These are phyloP conservation scores for Lasioglossum marginatum DNA, from an alignment of 2,888 invertebrate species.

Conservation along the genomic window DNA sequence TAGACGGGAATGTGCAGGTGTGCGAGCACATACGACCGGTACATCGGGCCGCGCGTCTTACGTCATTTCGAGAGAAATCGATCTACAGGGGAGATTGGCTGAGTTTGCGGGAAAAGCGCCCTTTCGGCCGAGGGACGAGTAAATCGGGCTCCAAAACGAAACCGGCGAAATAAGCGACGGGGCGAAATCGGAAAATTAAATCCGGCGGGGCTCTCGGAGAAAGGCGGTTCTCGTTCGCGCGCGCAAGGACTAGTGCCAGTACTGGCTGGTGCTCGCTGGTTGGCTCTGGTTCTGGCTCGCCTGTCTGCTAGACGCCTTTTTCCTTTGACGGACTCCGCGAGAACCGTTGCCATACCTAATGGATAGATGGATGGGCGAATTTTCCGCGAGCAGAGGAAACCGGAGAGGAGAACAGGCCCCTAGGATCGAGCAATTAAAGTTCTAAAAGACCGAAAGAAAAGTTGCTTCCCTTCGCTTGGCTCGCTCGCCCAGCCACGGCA, in stretches of 20 bases:
- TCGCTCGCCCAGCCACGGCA: constrained; percentile 15
- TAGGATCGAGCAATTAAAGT: constrained; percentile 55
- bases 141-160: constrained; percentile 51
- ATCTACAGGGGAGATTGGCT: constrained; percentile 64
- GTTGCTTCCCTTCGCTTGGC: constrained; percentile 38
- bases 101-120: constrained; percentile 49
- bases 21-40: background rate
- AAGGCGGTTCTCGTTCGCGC: background rate
- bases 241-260: background rate
- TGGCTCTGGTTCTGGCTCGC: background rate
- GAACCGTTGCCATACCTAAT: background rate
- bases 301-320: background rate
- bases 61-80: constrained; percentile 67
- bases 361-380: constrained; percentile 16
- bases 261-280: background rate
- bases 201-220: constrained; percentile 20
- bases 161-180: constrained; percentile 23
- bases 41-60: constrained; percentile 14
- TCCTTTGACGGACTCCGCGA: constrained; percentile 24
- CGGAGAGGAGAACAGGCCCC: constrained; percentile 21
- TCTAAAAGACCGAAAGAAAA: constrained; percentile 49
- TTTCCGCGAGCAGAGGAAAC: constrained; percentile 26
- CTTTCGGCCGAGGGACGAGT: constrained; percentile 28
- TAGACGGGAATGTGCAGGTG: background rate
- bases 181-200: constrained; percentile 57